These are phyloP conservation scores for Cebus imitator DNA, from an alignment of 2,113 vertebrate species.

Conservation along the genomic window DNA sequence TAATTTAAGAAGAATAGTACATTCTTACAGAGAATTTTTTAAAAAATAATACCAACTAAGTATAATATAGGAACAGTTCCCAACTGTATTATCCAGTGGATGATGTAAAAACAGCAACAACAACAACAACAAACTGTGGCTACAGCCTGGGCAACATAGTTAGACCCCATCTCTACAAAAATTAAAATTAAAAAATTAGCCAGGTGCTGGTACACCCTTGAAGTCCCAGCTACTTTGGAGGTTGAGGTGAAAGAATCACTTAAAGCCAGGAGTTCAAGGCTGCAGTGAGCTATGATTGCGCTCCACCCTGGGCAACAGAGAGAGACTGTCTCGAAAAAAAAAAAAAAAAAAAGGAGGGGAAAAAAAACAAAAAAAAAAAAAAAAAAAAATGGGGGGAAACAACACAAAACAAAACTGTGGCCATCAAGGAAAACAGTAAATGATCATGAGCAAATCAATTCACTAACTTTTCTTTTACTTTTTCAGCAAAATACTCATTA, in stretches of 20 bases:
- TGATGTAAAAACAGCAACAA: not conserved
- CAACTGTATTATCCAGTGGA: conserved; percentile 24
- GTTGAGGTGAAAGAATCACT: too few species aligned
- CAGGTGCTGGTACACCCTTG: too few species aligned
- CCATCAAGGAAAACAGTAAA: conserved; percentile 12
- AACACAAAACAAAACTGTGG: not conserved
- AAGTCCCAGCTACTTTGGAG: too few species aligned
- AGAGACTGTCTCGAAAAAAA: too few species aligned
- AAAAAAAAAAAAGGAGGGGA: too few species aligned
- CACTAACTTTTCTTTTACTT: not conserved
- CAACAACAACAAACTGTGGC: not conserved
- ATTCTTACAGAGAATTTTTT: not conserved
- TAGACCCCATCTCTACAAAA: too few species aligned
- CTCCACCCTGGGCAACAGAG: too few species aligned
- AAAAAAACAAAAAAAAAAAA: too few species aligned
- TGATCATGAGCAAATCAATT: conserved; percentile 1
- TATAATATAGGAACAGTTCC: conserved; percentile 19
- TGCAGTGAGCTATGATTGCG: too few species aligned
- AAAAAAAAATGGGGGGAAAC: not conserved
- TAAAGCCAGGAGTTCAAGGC: too few species aligned
- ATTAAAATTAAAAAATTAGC: too few species aligned
- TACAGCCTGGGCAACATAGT: not conserved
- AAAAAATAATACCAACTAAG: conserved; percentile 32
- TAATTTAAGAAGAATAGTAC: not conserved
- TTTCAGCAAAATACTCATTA: conserved; percentile 34